Percentiles rank a stretch among this genome's conserved stretches.
These are phyloP conservation scores for Griposia aprilina DNA, from an alignment of 2,888 invertebrate genomes.

Conservation along the genomic window DNA sequence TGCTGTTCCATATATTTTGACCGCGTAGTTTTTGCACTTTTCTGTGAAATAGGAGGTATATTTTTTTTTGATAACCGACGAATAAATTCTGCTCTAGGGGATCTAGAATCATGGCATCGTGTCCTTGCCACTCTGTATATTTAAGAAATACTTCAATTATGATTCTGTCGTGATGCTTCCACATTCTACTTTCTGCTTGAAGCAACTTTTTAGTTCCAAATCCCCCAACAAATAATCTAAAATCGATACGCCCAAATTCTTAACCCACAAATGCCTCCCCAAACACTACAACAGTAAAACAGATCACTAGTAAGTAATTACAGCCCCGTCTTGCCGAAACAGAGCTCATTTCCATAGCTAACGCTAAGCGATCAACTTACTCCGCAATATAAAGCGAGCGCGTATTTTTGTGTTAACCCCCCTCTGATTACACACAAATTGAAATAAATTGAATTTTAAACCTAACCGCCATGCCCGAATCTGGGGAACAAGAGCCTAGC, in stretches of 20 bases:
- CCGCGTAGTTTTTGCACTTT: no score
- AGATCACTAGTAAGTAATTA: slow-evolving; percentile 60
- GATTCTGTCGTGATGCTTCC: neutral
- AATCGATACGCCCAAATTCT: slow-evolving; percentile 44
- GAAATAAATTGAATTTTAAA: slow-evolving; percentile 90
- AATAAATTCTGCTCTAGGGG: no score
- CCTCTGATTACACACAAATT: slow-evolving; percentile 89
- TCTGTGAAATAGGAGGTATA: no score
- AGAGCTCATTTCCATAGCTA: slow-evolving; percentile 77
- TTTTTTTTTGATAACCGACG: no score
- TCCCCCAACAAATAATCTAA: neutral
- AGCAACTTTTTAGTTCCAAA: neutral
- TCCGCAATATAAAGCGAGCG: slow-evolving; percentile 77
- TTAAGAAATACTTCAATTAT: neutral
- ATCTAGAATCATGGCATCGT: no score
- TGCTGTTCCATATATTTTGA: no score
- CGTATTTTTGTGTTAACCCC: slow-evolving; percentile 87
- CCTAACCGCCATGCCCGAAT: slow-evolving; percentile 81
- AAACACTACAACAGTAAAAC: slow-evolving; percentile 40
- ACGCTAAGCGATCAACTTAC: slow-evolving; percentile 80
- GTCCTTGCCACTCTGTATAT: neutral
- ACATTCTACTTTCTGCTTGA: neutral
- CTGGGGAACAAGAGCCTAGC: slow-evolving; percentile 76
- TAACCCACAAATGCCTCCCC: slow-evolving; percentile 34
- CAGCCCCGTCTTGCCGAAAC: slow-evolving; percentile 41